phyloP scores from a whole-genome alignment of 1,140 invertebrate species.

The Melanaphis sacchari region DNA sequence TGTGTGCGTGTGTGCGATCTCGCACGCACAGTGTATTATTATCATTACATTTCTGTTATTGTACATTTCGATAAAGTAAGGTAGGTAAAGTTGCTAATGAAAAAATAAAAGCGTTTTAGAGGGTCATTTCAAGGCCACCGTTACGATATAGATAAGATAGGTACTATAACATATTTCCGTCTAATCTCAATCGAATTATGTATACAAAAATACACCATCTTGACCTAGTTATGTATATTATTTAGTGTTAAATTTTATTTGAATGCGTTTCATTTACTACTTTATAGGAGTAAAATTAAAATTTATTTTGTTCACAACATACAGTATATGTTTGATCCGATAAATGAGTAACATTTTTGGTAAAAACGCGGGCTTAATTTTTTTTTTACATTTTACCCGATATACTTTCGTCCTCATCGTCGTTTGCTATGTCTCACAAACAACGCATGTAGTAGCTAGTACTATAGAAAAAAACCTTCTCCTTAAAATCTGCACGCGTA shows the following conservation, averaged over 20 bases:
- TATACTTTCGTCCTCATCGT: neutral
- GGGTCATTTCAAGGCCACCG: neutral
- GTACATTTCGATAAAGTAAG: neutral
- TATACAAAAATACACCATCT: neutral
- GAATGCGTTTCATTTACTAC: neutral
- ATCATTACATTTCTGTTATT: neutral
- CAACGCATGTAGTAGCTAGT: neutral
- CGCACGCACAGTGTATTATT: neutral
- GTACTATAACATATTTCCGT: neutral
- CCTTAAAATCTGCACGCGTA: neutral
- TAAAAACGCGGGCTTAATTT: neutral
- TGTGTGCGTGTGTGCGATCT: neutral
- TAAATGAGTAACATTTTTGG: neutral
- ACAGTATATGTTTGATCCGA: neutral
- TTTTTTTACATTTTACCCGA: neutral
- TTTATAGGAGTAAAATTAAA: neutral
- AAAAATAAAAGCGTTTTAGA: conserved; percentile 23
- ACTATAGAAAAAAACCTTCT: neutral
- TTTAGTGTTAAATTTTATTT: neutral
- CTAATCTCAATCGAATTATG: neutral
- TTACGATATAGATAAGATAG: neutral
- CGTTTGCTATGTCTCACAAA: neutral
- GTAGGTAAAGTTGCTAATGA: neutral
- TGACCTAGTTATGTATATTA: conserved; percentile 21
- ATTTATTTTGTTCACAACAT: neutral